Base-by-base conservation (phyloP, 2,888 invertebrate genomes). In the Agrilus mali region DNA sequence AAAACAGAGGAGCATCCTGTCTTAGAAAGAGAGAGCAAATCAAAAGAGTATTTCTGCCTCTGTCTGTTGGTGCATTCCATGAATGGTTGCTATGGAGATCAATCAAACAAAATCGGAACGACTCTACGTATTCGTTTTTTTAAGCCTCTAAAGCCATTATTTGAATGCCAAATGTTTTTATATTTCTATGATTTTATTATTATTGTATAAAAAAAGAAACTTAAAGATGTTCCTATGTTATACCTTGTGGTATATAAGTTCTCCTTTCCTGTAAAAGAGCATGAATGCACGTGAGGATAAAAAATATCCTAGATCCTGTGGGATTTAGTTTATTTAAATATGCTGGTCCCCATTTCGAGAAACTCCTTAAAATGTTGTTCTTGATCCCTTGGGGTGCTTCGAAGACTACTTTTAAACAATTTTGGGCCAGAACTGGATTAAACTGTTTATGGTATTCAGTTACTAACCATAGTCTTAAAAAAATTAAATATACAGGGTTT, bases 211-310 rank as follows among this genome's bases (percentile, higher is more conserved):
- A n/a, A n/a, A n/a, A n/a, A n/a, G n/a, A n/a, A n/a, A n/a, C n/a
- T n/a, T n/a, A n/a, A n/a, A 17, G 17, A 17, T 17, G 3, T 17
- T 6, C 4, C 4, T 3, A 20, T 3, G 7, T 10, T 27, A 27
- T 53, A 74, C 75, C 81, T 72, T 90, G 88, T 1, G 94, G 94
- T 53, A 94, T 86, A 64, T 83, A 97, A 41, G 83, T 86, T 45
- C 96, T 74, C 34, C 98, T 74, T 66, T 98, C 97, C 63, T 87
- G 86, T 41, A 93, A 73, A 12, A 95, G 72, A 1, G 96, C 92
- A 64, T 96, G 94, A 43, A 89, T 72, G 75, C 87, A 85, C 48
- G 93, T 82, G 13, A 95, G 68, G 6, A 86, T 80, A 55, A 96
- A 80, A 44, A 85, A 73, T 40, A 79, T 73, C 50, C 63, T 58